Conservation (phyloP, 1,140 invertebrate species). For the Drosophila ercepeae region DNA sequence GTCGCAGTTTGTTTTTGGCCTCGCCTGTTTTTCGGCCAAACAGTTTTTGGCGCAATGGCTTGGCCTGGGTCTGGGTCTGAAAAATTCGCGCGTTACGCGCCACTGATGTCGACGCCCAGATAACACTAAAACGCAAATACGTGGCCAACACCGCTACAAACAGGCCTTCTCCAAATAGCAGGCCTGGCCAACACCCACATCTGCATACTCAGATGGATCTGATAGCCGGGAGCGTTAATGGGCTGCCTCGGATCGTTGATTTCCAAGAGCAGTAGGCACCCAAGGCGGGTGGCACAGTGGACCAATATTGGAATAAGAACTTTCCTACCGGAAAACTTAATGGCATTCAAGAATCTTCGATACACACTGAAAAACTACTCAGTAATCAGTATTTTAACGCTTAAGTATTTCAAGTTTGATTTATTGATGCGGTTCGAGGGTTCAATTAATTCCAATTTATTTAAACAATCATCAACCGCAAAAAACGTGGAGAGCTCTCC, state of each 20-base stretch:
- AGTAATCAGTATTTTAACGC: too few species aligned
- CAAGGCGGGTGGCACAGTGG: constrained; percentile 27
- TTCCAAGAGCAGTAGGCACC: constrained; percentile 15
- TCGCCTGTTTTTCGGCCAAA: constrained; percentile 43
- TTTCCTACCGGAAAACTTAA: constrained; percentile 14
- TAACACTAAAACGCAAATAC: constrained; percentile 65
- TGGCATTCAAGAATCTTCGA: background rate
- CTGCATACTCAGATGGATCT: constrained; percentile 24
- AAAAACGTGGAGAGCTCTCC: background rate
- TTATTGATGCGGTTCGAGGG: background rate
- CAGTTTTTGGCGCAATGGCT: constrained; percentile 65
- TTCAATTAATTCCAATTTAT: background rate
- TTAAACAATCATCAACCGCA: background rate
- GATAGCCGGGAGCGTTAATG: constrained; percentile 51
- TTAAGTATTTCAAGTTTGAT: background rate
- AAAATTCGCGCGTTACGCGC: constrained; percentile 71
- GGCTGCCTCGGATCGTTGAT: constrained; percentile 44
- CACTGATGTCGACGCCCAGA: constrained; percentile 70
- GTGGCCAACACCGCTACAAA: constrained; percentile 27
- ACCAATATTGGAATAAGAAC: constrained; percentile 10
- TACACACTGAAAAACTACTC: background rate
- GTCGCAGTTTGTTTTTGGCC: constrained; percentile 34
- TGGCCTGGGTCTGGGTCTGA: constrained; percentile 56
- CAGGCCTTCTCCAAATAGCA: constrained; percentile 15
- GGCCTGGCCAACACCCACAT: constrained; percentile 24